A percentile compares a stretch with the other conserved stretches of the same genome.
Evolutionary conservation across 2,888 invertebrate genomes (phyloP).

Genomic region (Dasypogon diadema): DNA sequence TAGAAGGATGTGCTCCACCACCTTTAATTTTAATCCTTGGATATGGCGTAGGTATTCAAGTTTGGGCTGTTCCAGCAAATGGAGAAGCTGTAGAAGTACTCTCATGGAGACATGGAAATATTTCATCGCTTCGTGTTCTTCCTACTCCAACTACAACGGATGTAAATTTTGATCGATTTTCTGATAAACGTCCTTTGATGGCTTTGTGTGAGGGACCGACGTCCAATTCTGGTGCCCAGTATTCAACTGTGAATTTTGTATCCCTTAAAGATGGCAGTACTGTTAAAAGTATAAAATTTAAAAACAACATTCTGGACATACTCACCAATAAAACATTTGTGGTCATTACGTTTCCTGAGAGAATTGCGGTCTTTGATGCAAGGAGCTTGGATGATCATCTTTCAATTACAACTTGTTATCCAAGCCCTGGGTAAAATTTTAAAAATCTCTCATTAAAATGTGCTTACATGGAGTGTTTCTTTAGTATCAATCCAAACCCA

Average conservation of each 20-base stretch:
- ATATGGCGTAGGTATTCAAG: constrained; percentile 87
- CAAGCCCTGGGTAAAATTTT: constrained; percentile 78
- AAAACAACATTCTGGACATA: constrained; percentile 88
- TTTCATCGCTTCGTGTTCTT: constrained; percentile 84
- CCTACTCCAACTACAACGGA: constrained; percentile 79
- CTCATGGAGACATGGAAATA: constrained; percentile 93
- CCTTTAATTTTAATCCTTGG: constrained; percentile 90
- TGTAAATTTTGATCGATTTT: constrained; percentile 77
- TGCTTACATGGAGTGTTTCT: not conserved
- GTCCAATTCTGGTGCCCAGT: constrained; percentile 73
- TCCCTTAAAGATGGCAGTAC: constrained; percentile 73
- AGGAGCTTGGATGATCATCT: constrained; percentile 87
- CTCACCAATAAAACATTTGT: constrained; percentile 90
- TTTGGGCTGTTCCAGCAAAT: constrained; percentile 87
- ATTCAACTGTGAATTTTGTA: constrained; percentile 85
- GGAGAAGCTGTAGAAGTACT: constrained; percentile 96
- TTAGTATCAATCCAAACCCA: constrained; percentile 76
- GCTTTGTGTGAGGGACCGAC: constrained; percentile 90
- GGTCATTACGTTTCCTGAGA: constrained; percentile 89
- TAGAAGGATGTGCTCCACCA: constrained; percentile 76
- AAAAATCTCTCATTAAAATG: not conserved
- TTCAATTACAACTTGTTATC: constrained; percentile 90
- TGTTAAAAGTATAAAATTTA: constrained; percentile 90
- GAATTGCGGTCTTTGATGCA: constrained; percentile 92
- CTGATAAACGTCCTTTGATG: constrained; percentile 86